phyloP scores from a whole-genome alignment of 2,113 vertebrate genomes.

The Erythrocercus mccallii region DNA sequence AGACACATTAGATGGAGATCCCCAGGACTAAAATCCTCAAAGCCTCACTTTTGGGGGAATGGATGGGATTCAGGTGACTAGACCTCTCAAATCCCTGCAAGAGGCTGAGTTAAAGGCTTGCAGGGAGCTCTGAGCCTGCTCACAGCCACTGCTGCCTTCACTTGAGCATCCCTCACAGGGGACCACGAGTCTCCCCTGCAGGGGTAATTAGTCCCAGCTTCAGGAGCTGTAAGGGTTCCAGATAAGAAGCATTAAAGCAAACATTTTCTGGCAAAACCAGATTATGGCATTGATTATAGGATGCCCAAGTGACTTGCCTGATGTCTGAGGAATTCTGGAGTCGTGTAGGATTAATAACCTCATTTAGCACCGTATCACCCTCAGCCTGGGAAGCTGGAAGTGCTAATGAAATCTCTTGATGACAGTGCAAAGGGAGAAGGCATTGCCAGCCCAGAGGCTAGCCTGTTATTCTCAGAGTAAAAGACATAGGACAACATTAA shows the following conservation, averaged over 20 bases:
- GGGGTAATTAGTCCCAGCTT: constrained; percentile 30
- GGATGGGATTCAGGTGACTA: neutral
- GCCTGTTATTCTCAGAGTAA: neutral
- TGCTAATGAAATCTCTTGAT: constrained; percentile 43
- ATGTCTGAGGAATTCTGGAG: constrained; percentile 35
- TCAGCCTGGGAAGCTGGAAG: neutral
- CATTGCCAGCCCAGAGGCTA: neutral
- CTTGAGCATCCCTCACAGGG: neutral
- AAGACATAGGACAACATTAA: neutral
- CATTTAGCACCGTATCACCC: constrained; percentile 49
- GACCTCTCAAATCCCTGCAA: neutral
- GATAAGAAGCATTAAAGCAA: constrained; percentile 43
- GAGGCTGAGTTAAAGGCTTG: neutral
- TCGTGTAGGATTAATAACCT: constrained; percentile 52
- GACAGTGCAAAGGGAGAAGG: constrained; percentile 4
- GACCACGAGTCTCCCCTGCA: neutral
- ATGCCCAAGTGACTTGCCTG: constrained; percentile 52
- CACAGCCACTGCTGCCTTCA: neutral
- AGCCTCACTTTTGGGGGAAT: neutral
- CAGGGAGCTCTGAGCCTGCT: neutral
- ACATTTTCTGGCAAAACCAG: constrained; percentile 55
- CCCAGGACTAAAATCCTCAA: neutral
- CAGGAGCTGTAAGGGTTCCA: constrained; percentile 22
- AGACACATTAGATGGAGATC: accelerated
- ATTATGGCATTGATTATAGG: constrained; percentile 55